Percentiles rank a stretch among this genome's conserved stretches.
phyloP scores from a whole-genome alignment of 2,888 invertebrate species.

The Hirtodrosophila alboralis region DNA sequence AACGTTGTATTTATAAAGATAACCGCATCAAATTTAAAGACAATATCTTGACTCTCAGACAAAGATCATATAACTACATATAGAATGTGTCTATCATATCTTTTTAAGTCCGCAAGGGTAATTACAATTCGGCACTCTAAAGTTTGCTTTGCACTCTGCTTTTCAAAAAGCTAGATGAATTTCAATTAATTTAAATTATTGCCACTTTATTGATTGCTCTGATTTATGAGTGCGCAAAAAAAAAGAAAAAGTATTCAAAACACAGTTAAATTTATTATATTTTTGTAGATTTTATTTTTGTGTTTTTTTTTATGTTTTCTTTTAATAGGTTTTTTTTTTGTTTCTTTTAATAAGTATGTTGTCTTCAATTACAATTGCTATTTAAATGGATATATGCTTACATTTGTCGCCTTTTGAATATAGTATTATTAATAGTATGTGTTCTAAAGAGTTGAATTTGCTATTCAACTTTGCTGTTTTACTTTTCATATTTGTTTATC shows the following conservation, averaged over 20 bases:
- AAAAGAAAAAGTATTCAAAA: conserved; percentile 15
- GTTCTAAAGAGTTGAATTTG: conserved; percentile 20
- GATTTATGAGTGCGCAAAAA: conserved; percentile 34
- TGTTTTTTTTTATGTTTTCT: conserved; percentile 38
- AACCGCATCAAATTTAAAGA: no score
- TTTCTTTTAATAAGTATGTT: conserved; percentile 50
- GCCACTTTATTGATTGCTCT: conserved; percentile 52
- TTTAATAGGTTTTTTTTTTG: conserved; percentile 16
- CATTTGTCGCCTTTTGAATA: conserved; percentile 63
- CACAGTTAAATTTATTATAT: conserved; percentile 21
- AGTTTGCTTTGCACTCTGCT: no score
- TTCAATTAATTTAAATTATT: conserved; percentile 61
- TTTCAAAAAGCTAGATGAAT: conserved; percentile 5
- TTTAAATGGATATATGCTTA: conserved; percentile 74
- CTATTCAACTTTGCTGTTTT: conserved; percentile 23
- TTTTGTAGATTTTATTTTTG: conserved; percentile 56
- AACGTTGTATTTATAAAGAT: no score
- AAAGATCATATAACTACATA: no score
- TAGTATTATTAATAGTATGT: conserved; percentile 33
- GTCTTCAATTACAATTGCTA: conserved; percentile 76
- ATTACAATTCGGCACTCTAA: neutral
- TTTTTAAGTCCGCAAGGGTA: conserved; percentile 14
- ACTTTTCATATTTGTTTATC: conserved; percentile 8
- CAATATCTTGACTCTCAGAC: no score
- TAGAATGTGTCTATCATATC: no score